Percentiles rank a stretch among this genome's conserved stretches.
Conservation (phyloP, 2,888 invertebrate species). For the Margaritifera margaritifera region DNA sequence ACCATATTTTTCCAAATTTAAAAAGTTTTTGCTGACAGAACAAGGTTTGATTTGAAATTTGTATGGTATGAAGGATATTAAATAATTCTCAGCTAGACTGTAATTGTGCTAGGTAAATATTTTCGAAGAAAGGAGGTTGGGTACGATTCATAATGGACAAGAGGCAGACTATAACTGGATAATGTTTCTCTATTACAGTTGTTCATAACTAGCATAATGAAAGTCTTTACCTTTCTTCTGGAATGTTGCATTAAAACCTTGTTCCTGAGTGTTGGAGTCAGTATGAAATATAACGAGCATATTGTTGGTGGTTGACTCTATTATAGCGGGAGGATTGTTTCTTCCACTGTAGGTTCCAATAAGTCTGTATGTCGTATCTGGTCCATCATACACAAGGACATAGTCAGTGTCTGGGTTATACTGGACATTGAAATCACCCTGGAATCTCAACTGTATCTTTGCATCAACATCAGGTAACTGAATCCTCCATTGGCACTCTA, state of each 20-base stretch:
- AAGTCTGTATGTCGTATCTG: conserved; percentile 29
- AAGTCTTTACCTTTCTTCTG: conserved; percentile 53
- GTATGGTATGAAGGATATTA: too few species aligned
- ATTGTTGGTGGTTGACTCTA: conserved; percentile 48
- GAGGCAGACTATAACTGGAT: too few species aligned
- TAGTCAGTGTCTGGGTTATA: conserved; percentile 37
- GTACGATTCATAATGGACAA: too few species aligned
- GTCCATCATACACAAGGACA: conserved; percentile 52
- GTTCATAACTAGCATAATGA: background rate
- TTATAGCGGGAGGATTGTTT: conserved; percentile 31
- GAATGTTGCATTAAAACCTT: conserved; percentile 57
- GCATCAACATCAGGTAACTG: conserved; percentile 20
- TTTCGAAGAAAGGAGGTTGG: too few species aligned
- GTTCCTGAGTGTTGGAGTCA: conserved; percentile 23
- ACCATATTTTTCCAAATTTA: too few species aligned
- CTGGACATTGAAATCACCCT: conserved; percentile 33
- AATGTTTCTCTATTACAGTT: background rate
- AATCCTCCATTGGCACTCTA: conserved; percentile 52
- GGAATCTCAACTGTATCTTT: conserved; percentile 48
- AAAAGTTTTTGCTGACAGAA: too few species aligned
- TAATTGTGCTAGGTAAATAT: too few species aligned
- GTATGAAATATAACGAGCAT: conserved; percentile 47
- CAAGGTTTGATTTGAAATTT: too few species aligned
- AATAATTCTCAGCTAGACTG: too few species aligned
- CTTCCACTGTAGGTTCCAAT: conserved; percentile 44